A percentile compares a stretch with the other conserved stretches of the same genome.
Conservation (phyloP, 2,113 vertebrate genomes). For the Cyrtonyx montezumae region DNA sequence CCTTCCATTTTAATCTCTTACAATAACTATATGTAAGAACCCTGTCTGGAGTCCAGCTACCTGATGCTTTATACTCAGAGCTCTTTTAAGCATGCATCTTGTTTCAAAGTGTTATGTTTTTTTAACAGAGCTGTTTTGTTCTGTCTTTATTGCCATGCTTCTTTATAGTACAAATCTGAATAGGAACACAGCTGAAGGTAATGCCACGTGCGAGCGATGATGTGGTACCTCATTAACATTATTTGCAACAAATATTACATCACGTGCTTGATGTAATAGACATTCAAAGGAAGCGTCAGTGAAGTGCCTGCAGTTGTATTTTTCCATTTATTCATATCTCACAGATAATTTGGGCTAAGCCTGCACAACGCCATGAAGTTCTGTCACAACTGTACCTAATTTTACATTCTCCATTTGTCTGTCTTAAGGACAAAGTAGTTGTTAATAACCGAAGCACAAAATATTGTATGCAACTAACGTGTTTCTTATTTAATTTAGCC, state of each 20-base stretch:
- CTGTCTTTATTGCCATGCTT: slow-evolving; percentile 94
- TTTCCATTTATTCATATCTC: slow-evolving; percentile 80
- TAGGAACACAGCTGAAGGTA: slow-evolving; percentile 97
- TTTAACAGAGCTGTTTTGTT: slow-evolving; percentile 96
- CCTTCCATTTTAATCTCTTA: not conserved
- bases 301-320: slow-evolving; percentile 74
- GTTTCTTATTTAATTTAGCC: slow-evolving; percentile 69
- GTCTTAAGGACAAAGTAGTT: slow-evolving; percentile 78
- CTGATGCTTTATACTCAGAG: slow-evolving; percentile 48
- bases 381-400: slow-evolving; percentile 82
- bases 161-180: slow-evolving; percentile 98
- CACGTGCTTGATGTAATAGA: slow-evolving; percentile 85
- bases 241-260: slow-evolving; percentile 86
- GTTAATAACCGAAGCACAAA: not conserved
- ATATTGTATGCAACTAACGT: slow-evolving; percentile 27
- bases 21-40: not conserved
- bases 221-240: slow-evolving; percentile 87
- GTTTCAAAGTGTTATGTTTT: slow-evolving; percentile 70
- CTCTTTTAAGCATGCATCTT: slow-evolving; percentile 75
- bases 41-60: slow-evolving; percentile 21
- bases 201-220: slow-evolving; percentile 81
- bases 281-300: slow-evolving; percentile 68
- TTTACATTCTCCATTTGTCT: slow-evolving; percentile 90
- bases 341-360: slow-evolving; percentile 76
- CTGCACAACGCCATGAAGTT: slow-evolving; percentile 82